phyloP scores from a whole-genome alignment of 2,888 invertebrate genomes.

The Pseudococcus longispinus region DNA sequence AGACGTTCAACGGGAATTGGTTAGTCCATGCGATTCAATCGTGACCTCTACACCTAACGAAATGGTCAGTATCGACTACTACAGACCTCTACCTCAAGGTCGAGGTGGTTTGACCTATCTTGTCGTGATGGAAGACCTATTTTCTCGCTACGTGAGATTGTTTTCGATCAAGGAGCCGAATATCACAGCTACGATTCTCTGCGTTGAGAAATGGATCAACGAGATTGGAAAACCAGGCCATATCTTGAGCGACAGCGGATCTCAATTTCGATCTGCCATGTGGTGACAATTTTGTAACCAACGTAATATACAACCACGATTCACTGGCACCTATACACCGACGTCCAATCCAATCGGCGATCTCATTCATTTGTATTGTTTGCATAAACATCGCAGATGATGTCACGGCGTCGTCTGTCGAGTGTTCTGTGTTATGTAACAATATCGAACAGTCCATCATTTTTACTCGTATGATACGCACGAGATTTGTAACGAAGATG shows the following conservation, averaged over 20 bases:
- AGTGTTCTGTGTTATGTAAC: too few relatives aligned
- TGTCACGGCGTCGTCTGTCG: too few relatives aligned
- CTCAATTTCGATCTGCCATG: background rate
- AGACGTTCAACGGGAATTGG: background rate
- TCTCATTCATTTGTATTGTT: too few relatives aligned
- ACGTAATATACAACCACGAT: background rate
- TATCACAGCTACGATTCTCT: background rate
- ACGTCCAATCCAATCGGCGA: too few relatives aligned
- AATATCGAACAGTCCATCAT: too few relatives aligned
- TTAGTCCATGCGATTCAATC: too few relatives aligned
- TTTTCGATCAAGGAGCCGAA: background rate
- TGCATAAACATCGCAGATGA: too few relatives aligned
- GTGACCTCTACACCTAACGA: background rate
- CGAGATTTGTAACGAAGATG: too few relatives aligned
- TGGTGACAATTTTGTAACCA: background rate
- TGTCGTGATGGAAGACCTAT: background rate
- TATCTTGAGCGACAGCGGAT: background rate
- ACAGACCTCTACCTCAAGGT: background rate
- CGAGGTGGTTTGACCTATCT: background rate
- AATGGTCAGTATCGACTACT: background rate
- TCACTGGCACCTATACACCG: too few relatives aligned
- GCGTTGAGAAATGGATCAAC: background rate
- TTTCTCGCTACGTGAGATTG: background rate
- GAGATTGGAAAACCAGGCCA: background rate
- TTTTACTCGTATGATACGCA: too few relatives aligned